Conservation (phyloP, 2,797 vertebrate genomes). For the Dipus sagitta region DNA sequence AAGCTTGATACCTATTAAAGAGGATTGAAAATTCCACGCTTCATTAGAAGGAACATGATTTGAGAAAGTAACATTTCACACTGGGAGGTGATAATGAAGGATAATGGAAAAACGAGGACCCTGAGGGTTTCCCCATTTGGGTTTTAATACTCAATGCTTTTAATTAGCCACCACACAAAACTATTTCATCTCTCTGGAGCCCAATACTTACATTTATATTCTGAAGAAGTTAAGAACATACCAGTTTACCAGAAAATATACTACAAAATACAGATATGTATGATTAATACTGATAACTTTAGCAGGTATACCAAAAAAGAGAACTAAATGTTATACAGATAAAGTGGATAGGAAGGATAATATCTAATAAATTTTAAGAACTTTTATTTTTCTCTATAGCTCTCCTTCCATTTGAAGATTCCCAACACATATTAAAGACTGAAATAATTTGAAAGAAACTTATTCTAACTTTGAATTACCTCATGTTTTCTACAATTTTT, state of each 20-base stretch:
- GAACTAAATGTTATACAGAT: background rate
- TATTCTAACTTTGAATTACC: background rate
- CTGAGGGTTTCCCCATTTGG: background rate
- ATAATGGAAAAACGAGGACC: background rate
- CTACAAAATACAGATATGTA: background rate
- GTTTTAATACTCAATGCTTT: conserved; percentile 35
- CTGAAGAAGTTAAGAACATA: background rate
- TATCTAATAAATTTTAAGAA: background rate
- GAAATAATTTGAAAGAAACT: background rate
- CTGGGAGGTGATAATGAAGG: conserved; percentile 5
- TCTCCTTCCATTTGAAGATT: background rate
- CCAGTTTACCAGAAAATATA: conserved; percentile 30
- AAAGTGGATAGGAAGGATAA: rapidly evolving
- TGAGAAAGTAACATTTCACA: background rate
- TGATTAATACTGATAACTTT: background rate
- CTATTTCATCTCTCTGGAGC: conserved; percentile 21
- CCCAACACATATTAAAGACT: background rate
- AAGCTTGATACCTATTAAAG: background rate
- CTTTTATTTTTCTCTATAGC: rapidly evolving
- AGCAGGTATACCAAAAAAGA: background rate
- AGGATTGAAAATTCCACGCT: background rate
- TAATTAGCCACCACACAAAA: conserved; percentile 59
- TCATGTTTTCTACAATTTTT: background rate
- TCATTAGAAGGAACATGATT: conserved; percentile 31
- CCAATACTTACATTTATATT: background rate